Evolutionary conservation across 2,888 invertebrate genomes (phyloP).

Genomic region (Mimumesa dahlbomi): DNA sequence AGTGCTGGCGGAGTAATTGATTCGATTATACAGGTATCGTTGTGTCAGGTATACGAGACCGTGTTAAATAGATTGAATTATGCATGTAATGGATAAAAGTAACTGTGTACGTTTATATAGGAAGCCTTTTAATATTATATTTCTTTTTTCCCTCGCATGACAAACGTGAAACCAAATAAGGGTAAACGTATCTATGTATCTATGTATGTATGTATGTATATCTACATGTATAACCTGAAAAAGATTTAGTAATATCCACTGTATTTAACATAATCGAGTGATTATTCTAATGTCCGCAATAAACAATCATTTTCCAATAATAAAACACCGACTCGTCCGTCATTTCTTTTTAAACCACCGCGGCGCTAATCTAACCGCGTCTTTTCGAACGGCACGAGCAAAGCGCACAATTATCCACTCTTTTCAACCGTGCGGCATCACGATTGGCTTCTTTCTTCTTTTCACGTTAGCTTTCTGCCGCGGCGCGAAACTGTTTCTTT

Average conservation of each 20-base stretch:
- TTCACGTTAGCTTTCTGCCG: too few species aligned
- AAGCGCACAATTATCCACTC: too few species aligned
- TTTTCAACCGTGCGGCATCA: too few species aligned
- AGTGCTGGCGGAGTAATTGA: neutral
- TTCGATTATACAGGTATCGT: too few species aligned
- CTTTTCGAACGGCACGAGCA: too few species aligned
- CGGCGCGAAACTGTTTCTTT: too few species aligned
- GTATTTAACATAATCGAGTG: neutral
- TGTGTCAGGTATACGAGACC: neutral
- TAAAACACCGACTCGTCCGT: neutral
- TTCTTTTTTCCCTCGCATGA: constrained; percentile 18
- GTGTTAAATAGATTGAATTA: constrained; percentile 11
- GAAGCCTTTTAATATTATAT: constrained; percentile 49
- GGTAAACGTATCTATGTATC: constrained; percentile 16
- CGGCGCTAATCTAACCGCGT: too few species aligned
- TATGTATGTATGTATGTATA: too few species aligned
- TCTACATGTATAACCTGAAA: too few species aligned
- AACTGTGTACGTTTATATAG: constrained; percentile 3
- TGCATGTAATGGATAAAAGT: constrained; percentile 5
- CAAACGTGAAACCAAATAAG: constrained; percentile 53
- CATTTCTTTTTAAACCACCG: too few species aligned
- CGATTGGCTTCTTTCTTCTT: too few species aligned
- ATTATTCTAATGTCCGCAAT: neutral
- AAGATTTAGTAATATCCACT: too few species aligned
- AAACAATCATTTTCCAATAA: neutral